A percentile compares a stretch with the other conserved stretches of the same genome.
Conservation (phyloP, 1,140 invertebrate species). For the Euwallacea fornicatus region DNA sequence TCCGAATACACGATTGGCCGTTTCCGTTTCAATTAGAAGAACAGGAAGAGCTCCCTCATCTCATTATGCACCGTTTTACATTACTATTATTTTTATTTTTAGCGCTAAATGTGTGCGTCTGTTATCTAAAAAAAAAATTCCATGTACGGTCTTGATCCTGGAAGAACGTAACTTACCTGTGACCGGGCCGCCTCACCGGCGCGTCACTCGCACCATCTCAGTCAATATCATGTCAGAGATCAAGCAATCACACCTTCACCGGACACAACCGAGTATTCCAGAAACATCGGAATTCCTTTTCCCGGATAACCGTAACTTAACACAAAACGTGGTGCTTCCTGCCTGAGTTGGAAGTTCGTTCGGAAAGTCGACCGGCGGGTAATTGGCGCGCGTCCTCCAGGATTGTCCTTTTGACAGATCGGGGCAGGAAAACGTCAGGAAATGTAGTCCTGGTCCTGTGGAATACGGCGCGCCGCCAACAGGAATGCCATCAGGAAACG, state of each 20-base stretch:
- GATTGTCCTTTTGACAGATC: slow-evolving; percentile 45
- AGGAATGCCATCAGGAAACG: slow-evolving; percentile 55
- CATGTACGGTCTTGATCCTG: no score
- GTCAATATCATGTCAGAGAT: no score
- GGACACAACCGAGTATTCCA: no score
- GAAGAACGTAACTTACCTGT: neutral
- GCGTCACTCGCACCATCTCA: no score
- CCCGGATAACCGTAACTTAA: neutral
- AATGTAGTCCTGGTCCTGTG: slow-evolving; percentile 52
- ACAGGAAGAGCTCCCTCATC: slow-evolving; percentile 55
- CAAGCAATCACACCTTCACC: no score
- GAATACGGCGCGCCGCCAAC: slow-evolving; percentile 52
- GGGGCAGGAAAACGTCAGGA: slow-evolving; percentile 47
- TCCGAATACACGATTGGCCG: slow-evolving; percentile 51
- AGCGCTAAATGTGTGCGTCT: slow-evolving; percentile 25
- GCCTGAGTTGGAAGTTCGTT: neutral
- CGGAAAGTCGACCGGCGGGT: slow-evolving; percentile 29
- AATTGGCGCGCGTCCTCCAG: slow-evolving; percentile 43
- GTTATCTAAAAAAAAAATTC: no score
- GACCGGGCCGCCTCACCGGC: neutral
- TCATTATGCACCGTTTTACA: slow-evolving; percentile 55
- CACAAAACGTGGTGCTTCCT: neutral
- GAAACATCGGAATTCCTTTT: no score
- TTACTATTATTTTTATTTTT: slow-evolving; percentile 53
- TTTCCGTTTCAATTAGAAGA: slow-evolving; percentile 54